A percentile compares a stretch with the other conserved stretches of the same genome.
These are phyloP conservation scores for Drosophila neotestacea DNA, from an alignment of 2,888 invertebrate genomes.

Conservation along the genomic window DNA sequence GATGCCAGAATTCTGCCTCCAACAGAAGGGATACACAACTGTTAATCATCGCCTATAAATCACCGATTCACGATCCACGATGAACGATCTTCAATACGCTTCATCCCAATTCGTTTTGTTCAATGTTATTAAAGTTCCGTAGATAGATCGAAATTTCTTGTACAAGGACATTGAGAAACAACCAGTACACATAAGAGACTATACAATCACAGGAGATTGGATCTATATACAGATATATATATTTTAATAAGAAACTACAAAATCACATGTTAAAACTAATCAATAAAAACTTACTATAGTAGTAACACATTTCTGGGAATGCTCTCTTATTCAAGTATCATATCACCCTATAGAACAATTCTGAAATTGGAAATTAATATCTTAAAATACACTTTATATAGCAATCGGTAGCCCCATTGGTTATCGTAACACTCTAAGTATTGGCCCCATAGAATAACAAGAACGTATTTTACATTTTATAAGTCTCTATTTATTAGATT, in stretches of 20 bases:
- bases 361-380: too few relatives aligned
- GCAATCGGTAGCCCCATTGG: background rate
- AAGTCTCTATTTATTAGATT: constrained; percentile 60
- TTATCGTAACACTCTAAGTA: background rate
- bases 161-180: constrained; percentile 10
- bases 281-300: background rate
- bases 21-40: constrained; percentile 12
- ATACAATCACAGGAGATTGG: constrained; percentile 2
- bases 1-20: constrained; percentile 47
- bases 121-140: constrained; percentile 3
- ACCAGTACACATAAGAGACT: background rate
- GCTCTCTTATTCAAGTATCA: too few relatives aligned
- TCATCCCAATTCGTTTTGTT: constrained; percentile 18
- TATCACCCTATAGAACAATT: too few relatives aligned
- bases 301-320: background rate
- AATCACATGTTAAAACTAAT: constrained; percentile 10
- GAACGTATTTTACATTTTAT: constrained; percentile 41
- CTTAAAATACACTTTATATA: too few relatives aligned
- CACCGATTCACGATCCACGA: too few relatives aligned
- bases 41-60: constrained; percentile 4
- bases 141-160: constrained; percentile 39
- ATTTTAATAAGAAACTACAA: constrained; percentile 16
- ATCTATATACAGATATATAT: constrained; percentile 11
- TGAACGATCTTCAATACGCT: too few relatives aligned
- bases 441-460: background rate